These are phyloP conservation scores for Metacarcinus magister DNA, from an alignment of 2,888 invertebrate species.

Conservation along the genomic window DNA sequence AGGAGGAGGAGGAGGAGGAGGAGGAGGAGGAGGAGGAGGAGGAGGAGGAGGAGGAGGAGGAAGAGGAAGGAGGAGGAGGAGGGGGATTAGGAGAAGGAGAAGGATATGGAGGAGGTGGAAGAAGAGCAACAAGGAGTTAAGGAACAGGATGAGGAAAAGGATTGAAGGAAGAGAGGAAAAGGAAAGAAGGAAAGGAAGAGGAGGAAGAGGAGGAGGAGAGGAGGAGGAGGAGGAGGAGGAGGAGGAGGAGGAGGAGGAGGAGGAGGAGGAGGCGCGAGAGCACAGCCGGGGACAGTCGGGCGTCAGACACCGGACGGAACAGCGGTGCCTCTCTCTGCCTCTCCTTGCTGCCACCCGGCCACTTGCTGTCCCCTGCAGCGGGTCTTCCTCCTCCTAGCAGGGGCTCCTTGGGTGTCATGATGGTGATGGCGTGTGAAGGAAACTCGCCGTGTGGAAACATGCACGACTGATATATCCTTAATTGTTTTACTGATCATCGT, in stretches of 20 bases:
- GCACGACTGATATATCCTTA: constrained; percentile 15
- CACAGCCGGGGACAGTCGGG: constrained; percentile 20
- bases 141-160: neutral
- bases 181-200: neutral
- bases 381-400: neutral
- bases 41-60: neutral
- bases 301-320: constrained; percentile 40
- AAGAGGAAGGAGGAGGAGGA: neutral
- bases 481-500: neutral
- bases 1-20: neutral
- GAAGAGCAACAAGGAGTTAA: neutral
- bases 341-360: neutral
- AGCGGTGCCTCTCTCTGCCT: constrained; percentile 15
- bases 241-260: constrained; percentile 32
- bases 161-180: neutral
- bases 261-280: constrained; percentile 34
- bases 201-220: neutral
- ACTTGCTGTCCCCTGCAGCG: neutral
- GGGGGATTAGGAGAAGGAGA: neutral
- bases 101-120: neutral
- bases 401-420: neutral
- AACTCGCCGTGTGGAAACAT: neutral
- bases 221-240: neutral
- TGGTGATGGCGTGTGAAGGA: constrained; percentile 34
- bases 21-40: neutral